These are phyloP conservation scores for Heliconius hewitsoni DNA, from an alignment of 1,140 invertebrate species.

Conservation along the genomic window DNA sequence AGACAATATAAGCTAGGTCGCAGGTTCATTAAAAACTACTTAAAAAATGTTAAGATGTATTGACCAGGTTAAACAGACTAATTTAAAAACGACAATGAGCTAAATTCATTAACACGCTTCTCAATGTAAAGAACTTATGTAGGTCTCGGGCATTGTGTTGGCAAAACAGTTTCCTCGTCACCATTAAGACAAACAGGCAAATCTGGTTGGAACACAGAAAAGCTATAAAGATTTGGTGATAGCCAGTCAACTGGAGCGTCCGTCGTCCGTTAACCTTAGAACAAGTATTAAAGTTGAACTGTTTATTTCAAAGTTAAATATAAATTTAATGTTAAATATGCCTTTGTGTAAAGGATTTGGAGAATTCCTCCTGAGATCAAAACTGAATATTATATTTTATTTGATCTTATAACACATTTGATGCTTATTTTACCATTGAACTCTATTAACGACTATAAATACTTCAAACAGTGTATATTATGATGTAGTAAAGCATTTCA, in stretches of 20 bases:
- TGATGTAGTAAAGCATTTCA: too few relatives aligned
- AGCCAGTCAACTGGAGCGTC: constrained; percentile 16
- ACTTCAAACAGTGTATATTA: too few relatives aligned
- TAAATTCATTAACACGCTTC: not conserved
- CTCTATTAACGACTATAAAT: too few relatives aligned
- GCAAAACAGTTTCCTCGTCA: constrained; percentile 3
- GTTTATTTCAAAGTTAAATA: not conserved
- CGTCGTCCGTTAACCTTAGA: constrained; percentile 22
- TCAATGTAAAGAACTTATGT: not conserved
- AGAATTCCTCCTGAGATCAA: not conserved
- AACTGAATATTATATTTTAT: not conserved
- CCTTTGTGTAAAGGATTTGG: not conserved
- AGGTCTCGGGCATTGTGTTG: constrained; percentile 18
- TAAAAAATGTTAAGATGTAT: not conserved
- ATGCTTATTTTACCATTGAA: too few relatives aligned
- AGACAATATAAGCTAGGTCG: too few relatives aligned
- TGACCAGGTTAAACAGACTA: not conserved
- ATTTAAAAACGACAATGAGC: not conserved
- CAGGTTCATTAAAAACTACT: too few relatives aligned
- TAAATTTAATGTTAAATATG: not conserved
- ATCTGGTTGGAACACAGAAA: constrained; percentile 19
- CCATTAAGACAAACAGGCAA: constrained; percentile 19
- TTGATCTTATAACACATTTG: not conserved
- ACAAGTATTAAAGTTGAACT: not conserved
- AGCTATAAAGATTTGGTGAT: constrained; percentile 29